Conservation (phyloP, 2,888 invertebrate species). For the Chrysomela aeneicollis region DNA sequence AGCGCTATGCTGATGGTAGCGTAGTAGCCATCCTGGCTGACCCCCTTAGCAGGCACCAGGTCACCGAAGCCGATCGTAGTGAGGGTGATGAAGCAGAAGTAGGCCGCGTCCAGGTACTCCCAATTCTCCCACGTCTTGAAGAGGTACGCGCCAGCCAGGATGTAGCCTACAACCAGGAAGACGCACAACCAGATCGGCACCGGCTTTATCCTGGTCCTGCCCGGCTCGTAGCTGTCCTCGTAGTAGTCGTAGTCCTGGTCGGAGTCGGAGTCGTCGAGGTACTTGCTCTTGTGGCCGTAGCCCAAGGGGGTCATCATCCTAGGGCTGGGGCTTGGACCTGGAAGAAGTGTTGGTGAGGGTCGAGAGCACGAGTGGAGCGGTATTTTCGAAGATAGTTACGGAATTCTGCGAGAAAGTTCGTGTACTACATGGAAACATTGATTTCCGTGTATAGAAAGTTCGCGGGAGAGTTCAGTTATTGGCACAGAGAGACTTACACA, state of each 20-base stretch:
- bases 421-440: too few species aligned
- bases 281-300: conserved; percentile 69
- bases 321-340: conserved; percentile 60
- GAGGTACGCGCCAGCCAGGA: conserved; percentile 86
- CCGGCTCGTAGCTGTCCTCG: conserved; percentile 54
- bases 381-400: too few species aligned
- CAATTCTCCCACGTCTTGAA: conserved; percentile 88
- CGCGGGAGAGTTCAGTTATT: too few species aligned
- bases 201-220: conserved; percentile 67
- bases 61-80: conserved; percentile 95
- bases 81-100: conserved; percentile 93
- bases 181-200: conserved; percentile 92
- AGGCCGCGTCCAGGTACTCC: conserved; percentile 87
- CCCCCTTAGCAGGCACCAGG: conserved; percentile 85
- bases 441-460: too few species aligned
- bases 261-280: conserved; percentile 69
- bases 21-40: conserved; percentile 54
- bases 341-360: not conserved
- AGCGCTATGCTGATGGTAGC: conserved; percentile 76
- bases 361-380: too few species aligned
- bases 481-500: too few species aligned
- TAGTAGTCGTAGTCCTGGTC: conserved; percentile 64
- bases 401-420: too few species aligned
- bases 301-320: conserved; percentile 76
- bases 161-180: conserved; percentile 87